Evolutionary conservation across 2,888 invertebrate species (phyloP).

Genomic region (Athrips mouffetella): DNA sequence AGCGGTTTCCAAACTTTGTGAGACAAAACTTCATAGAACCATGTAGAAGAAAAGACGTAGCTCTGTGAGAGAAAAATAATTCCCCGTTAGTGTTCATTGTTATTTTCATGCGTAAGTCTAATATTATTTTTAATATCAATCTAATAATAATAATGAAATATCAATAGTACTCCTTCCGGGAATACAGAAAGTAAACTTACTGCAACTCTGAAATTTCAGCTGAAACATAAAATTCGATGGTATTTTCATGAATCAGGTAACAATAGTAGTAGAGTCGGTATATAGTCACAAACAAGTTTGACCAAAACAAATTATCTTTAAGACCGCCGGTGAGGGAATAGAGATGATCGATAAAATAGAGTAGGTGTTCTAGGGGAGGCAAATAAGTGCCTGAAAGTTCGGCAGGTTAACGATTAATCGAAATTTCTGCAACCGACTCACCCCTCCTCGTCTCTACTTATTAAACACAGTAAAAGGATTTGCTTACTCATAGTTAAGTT

Average conservation of each 20-base stretch:
- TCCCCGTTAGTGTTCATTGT: no score
- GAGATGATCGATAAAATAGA: conserved; percentile 71
- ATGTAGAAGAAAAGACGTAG: no score
- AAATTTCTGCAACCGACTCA: conserved; percentile 62
- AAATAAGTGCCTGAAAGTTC: conserved; percentile 68
- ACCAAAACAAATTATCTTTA: conserved; percentile 45
- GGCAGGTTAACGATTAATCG: conserved; percentile 69
- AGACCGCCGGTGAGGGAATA: conserved; percentile 45
- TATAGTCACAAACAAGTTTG: conserved; percentile 1
- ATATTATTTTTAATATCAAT: no score
- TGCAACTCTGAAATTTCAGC: no score
- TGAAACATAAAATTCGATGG: no score
- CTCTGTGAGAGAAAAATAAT: no score
- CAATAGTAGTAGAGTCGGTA: not conserved
- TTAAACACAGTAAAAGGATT: conserved; percentile 51
- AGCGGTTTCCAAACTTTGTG: no score
- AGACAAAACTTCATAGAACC: no score
- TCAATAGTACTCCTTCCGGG: no score
- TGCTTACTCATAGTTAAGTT: conserved; percentile 29
- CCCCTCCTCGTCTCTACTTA: conserved; percentile 22
- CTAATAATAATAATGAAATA: no score
- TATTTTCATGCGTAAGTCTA: no score
- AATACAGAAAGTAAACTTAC: no score
- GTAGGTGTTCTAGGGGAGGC: conserved; percentile 56
- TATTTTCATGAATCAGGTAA: not conserved